Base-by-base conservation (phyloP, 2,888 invertebrate species). In the Andrena bucephala region DNA sequence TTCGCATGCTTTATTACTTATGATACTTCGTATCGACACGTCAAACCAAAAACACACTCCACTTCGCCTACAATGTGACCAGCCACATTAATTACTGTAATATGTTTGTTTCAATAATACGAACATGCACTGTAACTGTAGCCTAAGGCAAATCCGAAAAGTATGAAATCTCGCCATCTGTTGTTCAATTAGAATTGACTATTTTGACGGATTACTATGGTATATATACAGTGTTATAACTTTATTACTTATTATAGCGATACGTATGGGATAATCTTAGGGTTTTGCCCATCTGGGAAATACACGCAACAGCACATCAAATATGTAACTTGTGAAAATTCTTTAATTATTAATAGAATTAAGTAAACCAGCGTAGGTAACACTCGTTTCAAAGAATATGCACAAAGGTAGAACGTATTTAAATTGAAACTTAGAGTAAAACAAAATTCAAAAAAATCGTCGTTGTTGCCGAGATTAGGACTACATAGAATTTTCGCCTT, bases 171-270 rank as follows among this genome's bases (percentile, higher is more conserved):
- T 70, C 73, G 42, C 62, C 57, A 48, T 16, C 52, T 75, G 68
- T 78, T 82, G 79, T 80, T 81, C 83, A 62, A 83, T 78, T 76
- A 85, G 50, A 66, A 74, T 74, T 72, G 72, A 33, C 59, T 77
- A 67, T 67, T 59, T 67, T 60, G 69, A 68, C 59, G 60, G 52
- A 20, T 52, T 20, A 52, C 8, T 52, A 54, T 13, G 29, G 4
- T 20, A 27, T 29, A 13, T 16, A 63, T 71, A 63, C 83, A 63
- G 62, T 52, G 65, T 48, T 85, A 84, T 69, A 42, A 80, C 60
- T 79, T 48, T 69, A 73, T 65, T 74, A 60, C 65, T 71, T 57
- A 60, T 42, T 62, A 60, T 72, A 77, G 27, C 7, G 57, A 31
- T 59, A 63, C 65, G 50, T 69, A 57, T 36, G 67, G 42, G 69